These are phyloP conservation scores for Antennarius striatus DNA, from an alignment of 2,113 vertebrate genomes.

Conservation along the genomic window DNA sequence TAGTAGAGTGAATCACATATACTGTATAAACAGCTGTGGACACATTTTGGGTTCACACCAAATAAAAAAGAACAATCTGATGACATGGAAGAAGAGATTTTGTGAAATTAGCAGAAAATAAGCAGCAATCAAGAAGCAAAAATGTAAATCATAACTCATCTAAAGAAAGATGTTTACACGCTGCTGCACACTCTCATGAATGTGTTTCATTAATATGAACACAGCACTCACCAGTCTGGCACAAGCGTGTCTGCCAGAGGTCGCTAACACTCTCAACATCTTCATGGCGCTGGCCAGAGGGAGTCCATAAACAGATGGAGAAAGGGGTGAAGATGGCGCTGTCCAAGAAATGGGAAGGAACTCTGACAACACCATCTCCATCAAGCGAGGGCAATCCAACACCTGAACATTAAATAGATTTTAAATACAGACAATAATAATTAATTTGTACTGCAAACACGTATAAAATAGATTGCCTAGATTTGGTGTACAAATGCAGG, in stretches of 20 bases:
- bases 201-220: too few species aligned
- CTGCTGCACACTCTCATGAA: too few species aligned
- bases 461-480: background rate
- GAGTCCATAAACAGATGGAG: constrained; percentile 81
- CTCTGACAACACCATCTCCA: constrained; percentile 87
- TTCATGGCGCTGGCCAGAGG: constrained; percentile 89
- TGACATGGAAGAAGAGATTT: too few species aligned
- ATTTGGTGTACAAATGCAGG: too few species aligned
- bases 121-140: too few species aligned
- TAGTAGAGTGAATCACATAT: too few species aligned
- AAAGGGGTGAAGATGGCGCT: constrained; percentile 52
- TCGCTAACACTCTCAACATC: constrained; percentile 89
- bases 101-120: too few species aligned
- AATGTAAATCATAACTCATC: too few species aligned
- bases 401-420: constrained; percentile 76
- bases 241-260: constrained; percentile 86
- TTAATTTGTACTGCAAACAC: background rate
- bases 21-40: too few species aligned
- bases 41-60: too few species aligned
- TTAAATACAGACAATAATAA: background rate
- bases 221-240: constrained; percentile 86
- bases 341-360: constrained; percentile 90
- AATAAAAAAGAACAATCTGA: too few species aligned
- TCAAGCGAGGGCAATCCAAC: constrained; percentile 90
- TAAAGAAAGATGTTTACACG: too few species aligned